Conservation (phyloP, 1,140 invertebrate genomes). For the Eueides isabella region DNA sequence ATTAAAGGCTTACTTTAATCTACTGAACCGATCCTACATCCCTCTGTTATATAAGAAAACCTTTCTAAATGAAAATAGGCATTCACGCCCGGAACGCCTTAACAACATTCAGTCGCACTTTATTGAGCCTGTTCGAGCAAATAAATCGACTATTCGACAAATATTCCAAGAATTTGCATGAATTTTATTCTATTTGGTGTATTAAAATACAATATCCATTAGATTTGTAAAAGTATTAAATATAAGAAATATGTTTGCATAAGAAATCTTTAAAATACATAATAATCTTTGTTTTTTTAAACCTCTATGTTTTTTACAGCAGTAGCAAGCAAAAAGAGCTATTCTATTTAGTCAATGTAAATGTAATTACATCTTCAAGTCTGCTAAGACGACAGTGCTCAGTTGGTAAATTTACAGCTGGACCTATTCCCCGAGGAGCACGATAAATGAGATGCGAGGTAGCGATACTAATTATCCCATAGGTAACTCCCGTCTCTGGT, state of each 20-base stretch:
- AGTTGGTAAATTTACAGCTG: slow-evolving; percentile 54
- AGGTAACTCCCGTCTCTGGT: slow-evolving; percentile 63
- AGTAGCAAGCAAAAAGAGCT: background rate
- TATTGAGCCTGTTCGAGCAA: slow-evolving; percentile 66
- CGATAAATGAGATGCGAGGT: slow-evolving; percentile 78
- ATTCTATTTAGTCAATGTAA: slow-evolving; percentile 56
- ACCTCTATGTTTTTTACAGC: background rate
- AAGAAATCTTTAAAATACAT: background rate
- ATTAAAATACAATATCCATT: background rate
- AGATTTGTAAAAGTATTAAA: background rate
- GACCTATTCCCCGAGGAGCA: slow-evolving; percentile 74
- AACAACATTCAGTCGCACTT: slow-evolving; percentile 73
- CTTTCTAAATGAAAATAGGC: slow-evolving; percentile 78
- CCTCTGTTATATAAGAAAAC: slow-evolving; percentile 28
- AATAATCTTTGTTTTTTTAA: background rate
- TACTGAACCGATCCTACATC: slow-evolving; percentile 6
- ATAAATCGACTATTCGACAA: slow-evolving; percentile 23
- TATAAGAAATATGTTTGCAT: background rate
- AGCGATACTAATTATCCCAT: slow-evolving; percentile 81
- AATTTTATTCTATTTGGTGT: background rate
- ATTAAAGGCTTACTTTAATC: background rate
- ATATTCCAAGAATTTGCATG: slow-evolving; percentile 9
- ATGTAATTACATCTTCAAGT: slow-evolving; percentile 81
- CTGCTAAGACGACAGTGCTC: slow-evolving; percentile 76
- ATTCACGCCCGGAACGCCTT: slow-evolving; percentile 68